Evolutionary conservation across 2,888 invertebrate genomes (phyloP), one percentile per base, ranked within the genome.

Genomic region (Neocrepidodera transversa): DNA sequence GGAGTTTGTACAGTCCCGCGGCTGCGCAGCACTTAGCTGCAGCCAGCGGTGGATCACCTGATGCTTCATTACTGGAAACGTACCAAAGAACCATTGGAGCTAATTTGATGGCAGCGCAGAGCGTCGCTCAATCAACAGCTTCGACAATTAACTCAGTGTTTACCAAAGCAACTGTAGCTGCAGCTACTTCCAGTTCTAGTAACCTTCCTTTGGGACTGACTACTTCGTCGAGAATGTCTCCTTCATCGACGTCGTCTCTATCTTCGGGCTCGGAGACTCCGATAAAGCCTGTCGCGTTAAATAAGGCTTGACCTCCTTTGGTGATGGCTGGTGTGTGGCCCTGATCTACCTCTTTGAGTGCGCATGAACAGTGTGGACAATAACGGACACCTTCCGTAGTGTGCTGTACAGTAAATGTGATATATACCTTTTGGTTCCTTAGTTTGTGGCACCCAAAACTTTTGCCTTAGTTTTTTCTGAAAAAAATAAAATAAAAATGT

Each of bases 51-150:
- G 75, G 73, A 30, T 80, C 83, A 0, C 82, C 81, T 1, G 88
- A 89, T 69, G 86, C 88, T 71, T 86, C 88, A 7, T 81, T 90
- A n/a, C 80, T 90, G 58, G 89, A 90, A 71, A 83, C 83, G 70
- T 90, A 90, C 78, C 91, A 92, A 73, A 86, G 92, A 71, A 84
- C 84, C 13, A 81, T 87, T 60, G 85, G 85, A 32, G 86, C 83
- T 43, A 84, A 75, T 67, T 76, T 75, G 73, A 62, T 66, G 17
- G 67, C 67, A 5, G 68, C 62, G 16, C 73, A 69, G 42, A 18
- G 47, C 40, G 50, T 43, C 2, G 49, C 55, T 3, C 56, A 50
- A 13, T 36, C 61, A 6, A 43, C 61, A 30, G 52, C 57, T 18
- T 68, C 71, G 11, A 65, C 70, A 1, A 67, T 73, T 45, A 75